Base-by-base conservation (phyloP, 2,113 vertebrate genomes). In the Hippocampus abdominalis region DNA sequence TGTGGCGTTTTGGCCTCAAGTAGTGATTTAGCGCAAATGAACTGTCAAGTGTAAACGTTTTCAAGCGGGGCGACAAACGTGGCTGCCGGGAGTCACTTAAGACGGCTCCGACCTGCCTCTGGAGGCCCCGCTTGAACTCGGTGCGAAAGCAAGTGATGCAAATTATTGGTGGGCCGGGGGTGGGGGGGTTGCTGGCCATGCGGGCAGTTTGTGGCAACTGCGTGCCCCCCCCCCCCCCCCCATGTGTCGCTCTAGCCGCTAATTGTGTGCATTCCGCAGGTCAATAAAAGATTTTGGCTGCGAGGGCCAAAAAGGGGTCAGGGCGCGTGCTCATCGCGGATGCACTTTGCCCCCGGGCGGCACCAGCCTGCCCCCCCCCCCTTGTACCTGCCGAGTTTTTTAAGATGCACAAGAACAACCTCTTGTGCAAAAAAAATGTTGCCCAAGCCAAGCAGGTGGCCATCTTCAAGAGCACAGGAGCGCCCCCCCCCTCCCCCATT, bases 341-440 rank as follows among this genome's bases (percentile, higher is more conserved):
- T 79, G 74, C 78, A 72, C 68, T 79, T 75, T 46, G 78, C 83
- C 75, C 63, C 57, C 39, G 82, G 84, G 79, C 9, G 54, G 23
- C 1, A 10, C 1, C 5, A 36, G 32, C 32, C 32, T 36, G 32
- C 15, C 23, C 11, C 57, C 48, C 21, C 0, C 18, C 2, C 48
- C 51, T 16, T 20, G 66, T 66, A 77, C 4, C 48, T 64, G 2
- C 20, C 32, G 20, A 20, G 70, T 64, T 77, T 72, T 36, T 84
- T 71, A 75, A 53, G 57, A 64, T 23, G 39, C 36, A 25, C 21
- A 32, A 60, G 27, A 32, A 60, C 57, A 32, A 60, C 56, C 54
- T 78, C 71, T 66, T 68, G 44, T 72, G 73, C 70, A 71, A 80
- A 36, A 36, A 36, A 36, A 70, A 71, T 68, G 61, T 40, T n/a